A percentile compares a stretch with the other conserved stretches of the same genome.
Evolutionary conservation across 2,113 vertebrate species (phyloP).

Genomic region (Vanacampus margaritifer): DNA sequence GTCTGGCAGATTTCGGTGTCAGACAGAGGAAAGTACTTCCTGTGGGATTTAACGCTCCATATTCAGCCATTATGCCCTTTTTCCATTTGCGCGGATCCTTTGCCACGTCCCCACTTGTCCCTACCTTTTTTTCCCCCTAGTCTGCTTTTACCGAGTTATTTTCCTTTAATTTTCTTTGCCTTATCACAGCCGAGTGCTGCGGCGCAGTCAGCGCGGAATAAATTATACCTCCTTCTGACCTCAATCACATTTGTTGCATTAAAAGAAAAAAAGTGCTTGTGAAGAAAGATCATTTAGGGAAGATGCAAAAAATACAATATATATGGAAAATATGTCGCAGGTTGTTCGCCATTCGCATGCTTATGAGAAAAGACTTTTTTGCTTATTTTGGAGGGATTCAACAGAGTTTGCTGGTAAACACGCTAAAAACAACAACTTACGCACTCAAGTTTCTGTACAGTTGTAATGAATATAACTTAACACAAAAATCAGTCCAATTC

Average conservation of each 20-base stretch:
- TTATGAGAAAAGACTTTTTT: not conserved
- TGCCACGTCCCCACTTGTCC: conserved; percentile 20
- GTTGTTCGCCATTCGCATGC: not conserved
- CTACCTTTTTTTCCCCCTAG: conserved; percentile 41
- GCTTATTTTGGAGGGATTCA: not conserved
- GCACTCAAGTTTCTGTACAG: too few relatives aligned
- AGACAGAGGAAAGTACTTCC: conserved; percentile 31
- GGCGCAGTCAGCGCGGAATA: conserved; percentile 27
- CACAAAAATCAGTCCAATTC: too few relatives aligned
- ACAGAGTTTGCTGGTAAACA: not conserved
- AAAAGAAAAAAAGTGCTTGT: conserved; percentile 11
- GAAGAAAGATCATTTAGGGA: conserved; percentile 15
- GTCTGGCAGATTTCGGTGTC: conserved; percentile 33
- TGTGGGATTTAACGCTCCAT: conserved; percentile 41
- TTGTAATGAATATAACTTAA: too few relatives aligned
- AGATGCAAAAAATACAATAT: not conserved
- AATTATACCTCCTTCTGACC: conserved; percentile 34
- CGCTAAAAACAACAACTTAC: too few relatives aligned
- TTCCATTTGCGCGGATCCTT: conserved; percentile 38
- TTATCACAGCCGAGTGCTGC: conserved; percentile 17
- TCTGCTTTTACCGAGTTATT: conserved; percentile 35
- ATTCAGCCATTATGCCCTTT: conserved; percentile 38
- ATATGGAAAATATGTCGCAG: not conserved
- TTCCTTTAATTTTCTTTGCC: conserved; percentile 34
- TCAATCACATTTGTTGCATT: conserved; percentile 26